Evolutionary conservation across 2,113 vertebrate genomes (phyloP).

Genomic region (Hemichromis elongatus): DNA sequence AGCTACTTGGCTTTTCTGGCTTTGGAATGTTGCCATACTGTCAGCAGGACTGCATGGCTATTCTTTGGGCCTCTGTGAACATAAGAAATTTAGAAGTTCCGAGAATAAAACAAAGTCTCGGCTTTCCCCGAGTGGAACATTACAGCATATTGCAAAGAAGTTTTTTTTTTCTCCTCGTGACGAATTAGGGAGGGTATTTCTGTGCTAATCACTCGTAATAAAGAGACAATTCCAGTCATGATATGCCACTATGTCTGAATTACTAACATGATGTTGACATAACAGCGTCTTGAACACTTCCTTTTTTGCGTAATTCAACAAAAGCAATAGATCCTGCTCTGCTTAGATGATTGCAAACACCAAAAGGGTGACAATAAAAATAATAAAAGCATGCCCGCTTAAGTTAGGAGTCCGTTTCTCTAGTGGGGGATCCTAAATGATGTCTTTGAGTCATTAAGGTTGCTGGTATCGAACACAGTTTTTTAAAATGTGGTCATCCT

Average conservation of each 20-base stretch:
- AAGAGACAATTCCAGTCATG: not conserved
- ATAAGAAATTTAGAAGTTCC: not conserved
- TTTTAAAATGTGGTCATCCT: not conserved
- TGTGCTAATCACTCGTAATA: not conserved
- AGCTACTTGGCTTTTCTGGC: not conserved
- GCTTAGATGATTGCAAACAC: not conserved
- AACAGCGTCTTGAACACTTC: not conserved
- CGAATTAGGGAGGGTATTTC: not conserved
- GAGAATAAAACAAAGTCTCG: not conserved
- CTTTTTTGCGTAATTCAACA: not conserved
- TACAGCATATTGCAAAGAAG: not conserved
- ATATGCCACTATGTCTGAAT: not conserved
- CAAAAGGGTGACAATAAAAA: not conserved
- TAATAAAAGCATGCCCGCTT: not conserved
- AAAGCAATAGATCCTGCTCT: not conserved
- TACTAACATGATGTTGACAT: not conserved
- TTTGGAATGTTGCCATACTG: conserved; percentile 7
- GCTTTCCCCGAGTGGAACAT: not conserved
- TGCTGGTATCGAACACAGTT: not conserved
- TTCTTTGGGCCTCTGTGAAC: not conserved
- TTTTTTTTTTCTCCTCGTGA: not conserved
- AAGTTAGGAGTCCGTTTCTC: not conserved
- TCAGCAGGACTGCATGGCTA: conserved; percentile 5
- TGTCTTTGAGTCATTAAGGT: accelerated
- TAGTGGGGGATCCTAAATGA: not conserved